Percentiles rank a stretch among this genome's conserved stretches.
These are phyloP conservation scores for Apodemia hepburni DNA, from an alignment of 2,888 invertebrate genomes.

Conservation along the genomic window DNA sequence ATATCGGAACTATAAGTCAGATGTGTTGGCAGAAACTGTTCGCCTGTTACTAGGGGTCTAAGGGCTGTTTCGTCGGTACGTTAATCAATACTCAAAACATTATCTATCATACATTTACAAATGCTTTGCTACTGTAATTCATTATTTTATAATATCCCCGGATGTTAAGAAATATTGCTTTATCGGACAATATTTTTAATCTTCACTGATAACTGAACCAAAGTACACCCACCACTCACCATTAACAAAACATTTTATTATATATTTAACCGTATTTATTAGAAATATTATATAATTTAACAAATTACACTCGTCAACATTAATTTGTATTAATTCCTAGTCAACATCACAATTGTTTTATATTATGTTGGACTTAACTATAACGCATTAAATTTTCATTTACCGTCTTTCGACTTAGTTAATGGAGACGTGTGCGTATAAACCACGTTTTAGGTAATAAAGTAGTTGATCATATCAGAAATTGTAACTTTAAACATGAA, in stretches of 20 bases:
- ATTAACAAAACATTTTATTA: conserved; percentile 34
- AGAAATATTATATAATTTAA: conserved; percentile 60
- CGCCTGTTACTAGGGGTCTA: too few relatives aligned
- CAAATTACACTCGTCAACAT: conserved; percentile 69
- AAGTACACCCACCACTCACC: conserved; percentile 30
- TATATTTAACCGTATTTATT: conserved; percentile 41
- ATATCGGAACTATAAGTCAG: too few relatives aligned
- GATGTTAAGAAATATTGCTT: neutral
- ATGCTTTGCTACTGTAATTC: too few relatives aligned
- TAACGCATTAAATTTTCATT: conserved; percentile 52
- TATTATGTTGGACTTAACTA: conserved; percentile 64
- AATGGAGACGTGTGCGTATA: conserved; percentile 71
- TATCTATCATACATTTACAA: neutral
- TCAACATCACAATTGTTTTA: conserved; percentile 75
- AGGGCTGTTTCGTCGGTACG: too few relatives aligned
- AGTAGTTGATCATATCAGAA: conserved; percentile 22
- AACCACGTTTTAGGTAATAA: conserved; percentile 54
- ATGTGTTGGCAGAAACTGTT: too few relatives aligned
- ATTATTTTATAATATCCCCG: too few relatives aligned
- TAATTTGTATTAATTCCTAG: conserved; percentile 64
- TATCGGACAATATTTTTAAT: conserved; percentile 24
- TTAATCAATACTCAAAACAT: neutral
- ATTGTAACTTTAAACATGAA: conserved; percentile 22
- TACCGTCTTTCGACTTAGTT: conserved; percentile 64
- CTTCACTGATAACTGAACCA: conserved; percentile 32